phyloP scores from a whole-genome alignment of 2,888 invertebrate species.

The Abscondita cerata region DNA sequence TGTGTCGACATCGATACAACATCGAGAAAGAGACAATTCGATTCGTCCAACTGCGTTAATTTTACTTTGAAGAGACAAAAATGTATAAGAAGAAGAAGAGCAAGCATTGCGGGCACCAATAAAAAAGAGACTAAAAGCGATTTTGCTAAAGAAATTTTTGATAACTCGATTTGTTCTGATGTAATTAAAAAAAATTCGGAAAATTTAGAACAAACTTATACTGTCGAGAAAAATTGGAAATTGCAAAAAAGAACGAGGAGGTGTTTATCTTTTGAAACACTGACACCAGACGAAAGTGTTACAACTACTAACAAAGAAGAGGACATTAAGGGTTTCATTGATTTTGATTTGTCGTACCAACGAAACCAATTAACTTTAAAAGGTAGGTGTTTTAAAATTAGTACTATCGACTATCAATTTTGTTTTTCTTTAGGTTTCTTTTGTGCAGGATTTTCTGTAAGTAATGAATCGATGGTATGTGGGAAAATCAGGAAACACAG shows the following conservation, averaged over 20 bases:
- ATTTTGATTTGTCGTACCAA: conserved; percentile 54
- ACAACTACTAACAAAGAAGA: conserved; percentile 41
- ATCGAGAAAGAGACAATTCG: conserved; percentile 30
- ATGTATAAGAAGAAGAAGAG: conserved; percentile 64
- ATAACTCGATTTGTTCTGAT: not conserved
- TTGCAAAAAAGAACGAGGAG: conserved; percentile 50
- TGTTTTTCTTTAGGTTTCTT: too few relatives aligned
- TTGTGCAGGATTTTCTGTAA: too few relatives aligned
- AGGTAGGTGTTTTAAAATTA: too few relatives aligned
- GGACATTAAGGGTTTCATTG: conserved; percentile 54
- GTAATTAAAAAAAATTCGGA: not conserved
- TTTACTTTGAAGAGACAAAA: conserved; percentile 63
- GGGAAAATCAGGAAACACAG: too few relatives aligned
- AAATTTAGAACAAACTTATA: not conserved
- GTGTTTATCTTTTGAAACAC: conserved; percentile 58
- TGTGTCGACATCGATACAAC: conserved; percentile 49
- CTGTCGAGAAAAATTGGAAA: not conserved
- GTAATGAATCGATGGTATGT: too few relatives aligned
- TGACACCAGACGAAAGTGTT: conserved; percentile 41
- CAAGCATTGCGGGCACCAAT: not conserved
- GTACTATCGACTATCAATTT: too few relatives aligned
- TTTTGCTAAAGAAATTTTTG: not conserved
- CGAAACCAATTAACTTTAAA: conserved; percentile 54
- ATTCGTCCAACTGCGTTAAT: conserved; percentile 12
- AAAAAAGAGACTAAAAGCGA: not conserved